Evolutionary conservation across 2,113 vertebrate species (phyloP).

Genomic region (Rousettus leschenaultii): DNA sequence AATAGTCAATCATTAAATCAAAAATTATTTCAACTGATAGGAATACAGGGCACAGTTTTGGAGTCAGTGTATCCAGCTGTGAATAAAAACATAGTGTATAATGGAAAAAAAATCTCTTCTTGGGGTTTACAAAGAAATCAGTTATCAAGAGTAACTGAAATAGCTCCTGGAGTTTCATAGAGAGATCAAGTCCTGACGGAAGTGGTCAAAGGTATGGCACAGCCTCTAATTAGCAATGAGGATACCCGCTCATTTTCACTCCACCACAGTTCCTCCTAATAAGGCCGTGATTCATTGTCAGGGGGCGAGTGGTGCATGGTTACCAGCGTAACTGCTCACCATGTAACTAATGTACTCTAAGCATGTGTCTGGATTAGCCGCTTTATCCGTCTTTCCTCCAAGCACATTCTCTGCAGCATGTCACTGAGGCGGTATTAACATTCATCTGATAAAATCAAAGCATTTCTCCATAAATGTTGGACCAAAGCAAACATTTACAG

Average conservation of each 20-base stretch:
- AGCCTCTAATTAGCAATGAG: neutral
- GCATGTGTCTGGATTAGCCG: neutral
- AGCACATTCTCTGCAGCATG: neutral
- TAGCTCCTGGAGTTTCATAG: neutral
- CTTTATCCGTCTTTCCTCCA: neutral
- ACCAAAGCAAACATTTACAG: slow-evolving; percentile 40
- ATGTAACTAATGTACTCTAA: neutral
- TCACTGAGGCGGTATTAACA: slow-evolving; percentile 28
- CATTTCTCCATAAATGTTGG: slow-evolving; percentile 3
- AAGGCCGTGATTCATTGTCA: neutral
- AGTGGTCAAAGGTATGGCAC: slow-evolving; percentile 16
- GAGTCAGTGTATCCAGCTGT: slow-evolving; percentile 28
- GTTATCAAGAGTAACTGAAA: slow-evolving; percentile 25
- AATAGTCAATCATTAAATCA: slow-evolving; percentile 50
- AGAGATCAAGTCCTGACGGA: neutral
- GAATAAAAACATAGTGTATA: slow-evolving; percentile 26
- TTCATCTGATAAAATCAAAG: slow-evolving; percentile 58
- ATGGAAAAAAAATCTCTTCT: slow-evolving; percentile 29
- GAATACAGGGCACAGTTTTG: slow-evolving; percentile 27
- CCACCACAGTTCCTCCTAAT: neutral
- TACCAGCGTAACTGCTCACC: neutral
- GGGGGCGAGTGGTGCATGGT: neutral
- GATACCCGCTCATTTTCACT: neutral
- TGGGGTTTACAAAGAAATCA: neutral
- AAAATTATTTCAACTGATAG: slow-evolving; percentile 60